These are phyloP conservation scores for Vanacampus margaritifer DNA, from an alignment of 2,113 vertebrate genomes.

Conservation along the genomic window DNA sequence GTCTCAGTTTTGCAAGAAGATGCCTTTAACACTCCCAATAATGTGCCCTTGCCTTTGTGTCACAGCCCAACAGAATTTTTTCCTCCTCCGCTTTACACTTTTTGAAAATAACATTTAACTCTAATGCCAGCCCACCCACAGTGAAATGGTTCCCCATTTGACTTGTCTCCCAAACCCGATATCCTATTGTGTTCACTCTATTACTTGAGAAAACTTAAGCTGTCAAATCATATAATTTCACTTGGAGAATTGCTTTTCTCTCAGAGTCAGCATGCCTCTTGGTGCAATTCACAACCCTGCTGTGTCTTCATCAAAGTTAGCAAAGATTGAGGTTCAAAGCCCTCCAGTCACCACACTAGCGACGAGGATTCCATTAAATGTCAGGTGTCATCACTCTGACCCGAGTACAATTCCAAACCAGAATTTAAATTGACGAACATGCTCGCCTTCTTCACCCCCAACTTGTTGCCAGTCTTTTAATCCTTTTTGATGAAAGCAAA, in stretches of 20 bases:
- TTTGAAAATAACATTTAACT: neutral
- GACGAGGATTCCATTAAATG: neutral
- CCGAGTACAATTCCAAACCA: neutral
- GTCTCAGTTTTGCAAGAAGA: neutral
- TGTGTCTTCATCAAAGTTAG: neutral
- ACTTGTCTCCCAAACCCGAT: neutral
- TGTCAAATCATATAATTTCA: neutral
- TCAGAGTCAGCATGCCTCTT: neutral
- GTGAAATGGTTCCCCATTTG: neutral
- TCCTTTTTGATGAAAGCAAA: neutral
- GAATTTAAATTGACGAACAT: neutral
- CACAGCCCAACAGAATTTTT: neutral
- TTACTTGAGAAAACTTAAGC: neutral
- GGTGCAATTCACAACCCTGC: neutral
- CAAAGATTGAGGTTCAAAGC: neutral
- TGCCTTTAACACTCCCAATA: neutral
- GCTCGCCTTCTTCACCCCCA: neutral
- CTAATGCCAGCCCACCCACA: neutral
- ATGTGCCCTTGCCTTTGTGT: neutral
- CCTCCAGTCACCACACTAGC: neutral
- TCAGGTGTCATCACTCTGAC: slow-evolving; percentile 3
- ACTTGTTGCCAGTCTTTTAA: neutral
- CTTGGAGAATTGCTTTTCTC: slow-evolving; percentile 1
- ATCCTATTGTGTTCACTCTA: slow-evolving; percentile 1
- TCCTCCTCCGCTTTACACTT: neutral